Base-by-base conservation (phyloP, 1,140 invertebrate species). In the Pogonomyrmex barbatus region DNA sequence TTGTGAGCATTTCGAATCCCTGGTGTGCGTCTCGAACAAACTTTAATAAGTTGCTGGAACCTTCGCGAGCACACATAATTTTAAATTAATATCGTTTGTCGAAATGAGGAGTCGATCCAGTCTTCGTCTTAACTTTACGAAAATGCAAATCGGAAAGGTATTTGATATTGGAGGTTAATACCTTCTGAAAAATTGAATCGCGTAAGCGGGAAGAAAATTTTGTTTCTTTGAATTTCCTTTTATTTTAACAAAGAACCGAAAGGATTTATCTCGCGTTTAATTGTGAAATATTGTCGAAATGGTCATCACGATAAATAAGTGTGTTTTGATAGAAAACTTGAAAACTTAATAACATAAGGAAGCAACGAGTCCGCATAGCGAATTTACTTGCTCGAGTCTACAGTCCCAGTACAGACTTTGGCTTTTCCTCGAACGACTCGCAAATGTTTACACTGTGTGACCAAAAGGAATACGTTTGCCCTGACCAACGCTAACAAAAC, bases 61-160 rank as follows among this genome's bases (percentile, higher is more conserved):
- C 42, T 24, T 68, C 42, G 17, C 8, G 33, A 33, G n/a, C 10
- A 33, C 17, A 10, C 1, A 6, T 67, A 9, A 78, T 45, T 17
- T 62, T 47, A 36, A 8, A 79, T 79, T 39, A 42, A 78, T 50
- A 24, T 78, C 12, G 4, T n/a, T 42, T 24, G 24, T 17, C 42
- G 14, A 30, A 33, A 1, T 10, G 14, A 17, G 30, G 12, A 2
- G 24, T 39, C 54, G 1, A 42, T 14, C 36, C 24, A 73, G 36
- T 2, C 30, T 30, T 47, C 24, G 14, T 42, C 0, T 12, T 24
- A 50, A 42, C n/a, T 24, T 12, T 12, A 42, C 5, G 6, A 54
- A 14, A 9, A n/a, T 33, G 50, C 4, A 54, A 42, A 75, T 65
- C 36, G 14, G 30, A 6, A 56, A 73, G 24, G 5, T 75, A 45